Evolutionary conservation across 1,140 invertebrate species (phyloP).

Genomic region (Drosophila bifasciata): DNA sequence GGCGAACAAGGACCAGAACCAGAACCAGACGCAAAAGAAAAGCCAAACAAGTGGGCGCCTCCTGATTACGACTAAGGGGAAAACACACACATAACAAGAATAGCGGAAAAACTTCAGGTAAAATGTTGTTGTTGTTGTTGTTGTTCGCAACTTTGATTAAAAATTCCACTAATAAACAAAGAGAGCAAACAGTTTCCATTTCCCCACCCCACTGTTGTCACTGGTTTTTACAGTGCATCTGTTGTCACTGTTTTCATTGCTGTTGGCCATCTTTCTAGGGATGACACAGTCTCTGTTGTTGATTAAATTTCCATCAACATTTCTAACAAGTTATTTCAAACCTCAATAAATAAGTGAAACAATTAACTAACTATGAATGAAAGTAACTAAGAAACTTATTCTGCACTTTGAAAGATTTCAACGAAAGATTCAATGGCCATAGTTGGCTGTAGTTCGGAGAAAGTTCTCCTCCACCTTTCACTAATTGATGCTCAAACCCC

Average conservation of each 20-base stretch:
- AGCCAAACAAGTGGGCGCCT: conserved; percentile 55
- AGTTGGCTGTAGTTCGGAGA: too few species aligned
- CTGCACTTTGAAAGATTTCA: too few species aligned
- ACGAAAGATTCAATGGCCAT: too few species aligned
- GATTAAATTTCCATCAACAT: neutral
- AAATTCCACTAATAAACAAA: conserved; percentile 82
- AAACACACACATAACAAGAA: conserved; percentile 9
- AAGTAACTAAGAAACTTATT: too few species aligned
- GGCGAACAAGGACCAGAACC: too few species aligned
- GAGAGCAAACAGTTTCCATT: conserved; percentile 34
- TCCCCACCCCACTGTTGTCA: neutral
- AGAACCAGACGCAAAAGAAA: conserved; percentile 16
- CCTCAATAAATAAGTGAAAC: neutral
- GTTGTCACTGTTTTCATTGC: conserved; percentile 17
- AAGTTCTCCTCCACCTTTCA: too few species aligned
- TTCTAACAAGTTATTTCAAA: neutral
- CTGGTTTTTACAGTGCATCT: too few species aligned
- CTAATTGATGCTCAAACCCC: too few species aligned
- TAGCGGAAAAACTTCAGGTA: conserved; percentile 52
- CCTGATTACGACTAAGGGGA: conserved; percentile 65
- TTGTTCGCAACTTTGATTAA: conserved; percentile 78
- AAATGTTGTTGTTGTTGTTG: too few species aligned
- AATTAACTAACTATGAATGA: neutral
- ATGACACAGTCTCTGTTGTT: neutral
- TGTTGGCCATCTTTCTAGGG: conserved; percentile 35